Conservation (phyloP, 2,113 vertebrate genomes). For the Tricholaema leucomelas region DNA sequence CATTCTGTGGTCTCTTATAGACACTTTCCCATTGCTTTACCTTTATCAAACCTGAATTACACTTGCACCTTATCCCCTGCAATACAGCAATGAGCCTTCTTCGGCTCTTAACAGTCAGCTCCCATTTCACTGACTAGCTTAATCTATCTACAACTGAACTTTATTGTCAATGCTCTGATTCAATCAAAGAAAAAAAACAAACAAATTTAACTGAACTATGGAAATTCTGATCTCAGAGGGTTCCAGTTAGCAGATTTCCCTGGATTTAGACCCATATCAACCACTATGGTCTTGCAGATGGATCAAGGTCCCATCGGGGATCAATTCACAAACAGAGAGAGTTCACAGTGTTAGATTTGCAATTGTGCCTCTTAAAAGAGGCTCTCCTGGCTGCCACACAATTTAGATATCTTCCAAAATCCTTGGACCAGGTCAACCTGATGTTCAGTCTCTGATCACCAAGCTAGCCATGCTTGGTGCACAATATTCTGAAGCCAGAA, state of each 20-base stretch:
- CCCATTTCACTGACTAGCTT: background rate
- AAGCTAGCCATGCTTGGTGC: background rate
- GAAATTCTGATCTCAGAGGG: background rate
- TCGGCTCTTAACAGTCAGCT: background rate
- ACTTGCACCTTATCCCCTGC: background rate
- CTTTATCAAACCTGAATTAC: background rate
- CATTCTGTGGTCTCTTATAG: background rate
- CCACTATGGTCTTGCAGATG: background rate
- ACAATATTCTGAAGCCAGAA: background rate
- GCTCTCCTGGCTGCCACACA: background rate
- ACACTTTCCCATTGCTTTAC: background rate
- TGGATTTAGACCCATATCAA: background rate
- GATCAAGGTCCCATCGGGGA: background rate
- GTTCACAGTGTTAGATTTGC: background rate
- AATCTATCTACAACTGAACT: background rate
- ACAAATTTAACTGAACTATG: background rate
- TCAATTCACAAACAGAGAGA: background rate
- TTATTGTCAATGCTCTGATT: background rate
- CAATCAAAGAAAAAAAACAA: background rate
- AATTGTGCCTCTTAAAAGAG: background rate
- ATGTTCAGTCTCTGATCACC: background rate
- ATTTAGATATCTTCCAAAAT: background rate
- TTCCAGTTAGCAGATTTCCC: background rate
- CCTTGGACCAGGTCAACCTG: background rate
- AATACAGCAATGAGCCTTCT: background rate